Percentiles rank a stretch among this genome's conserved stretches.
Conservation (phyloP, 2,797 vertebrate species). For the Tadarida brasiliensis region DNA sequence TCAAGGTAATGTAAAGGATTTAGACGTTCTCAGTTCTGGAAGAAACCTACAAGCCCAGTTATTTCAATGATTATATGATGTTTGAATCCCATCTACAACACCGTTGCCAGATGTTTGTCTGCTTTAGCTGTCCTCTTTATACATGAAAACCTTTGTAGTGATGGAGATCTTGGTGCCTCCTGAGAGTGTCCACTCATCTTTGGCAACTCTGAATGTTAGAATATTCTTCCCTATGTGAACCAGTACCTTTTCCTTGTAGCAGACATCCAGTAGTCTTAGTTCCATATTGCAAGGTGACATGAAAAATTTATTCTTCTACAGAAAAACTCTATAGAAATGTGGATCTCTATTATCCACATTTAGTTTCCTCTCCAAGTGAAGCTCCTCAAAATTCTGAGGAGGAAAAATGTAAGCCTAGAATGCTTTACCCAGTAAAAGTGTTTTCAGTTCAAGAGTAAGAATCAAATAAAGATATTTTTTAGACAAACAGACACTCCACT, state of each 20-base stretch:
- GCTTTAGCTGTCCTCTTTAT: background rate
- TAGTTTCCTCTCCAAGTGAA: background rate
- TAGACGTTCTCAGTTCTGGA: background rate
- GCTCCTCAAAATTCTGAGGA: background rate
- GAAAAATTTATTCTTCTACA: background rate
- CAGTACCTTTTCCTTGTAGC: background rate
- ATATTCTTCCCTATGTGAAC: background rate
- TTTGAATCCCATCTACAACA: background rate
- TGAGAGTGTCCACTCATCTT: background rate
- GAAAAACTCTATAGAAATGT: conserved; percentile 1
- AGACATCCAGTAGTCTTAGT: background rate
- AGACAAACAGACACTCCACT: background rate
- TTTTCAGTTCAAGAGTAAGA: background rate
- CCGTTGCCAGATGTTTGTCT: background rate
- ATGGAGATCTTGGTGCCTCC: background rate
- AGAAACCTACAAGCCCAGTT: background rate
- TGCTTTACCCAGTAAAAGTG: background rate
- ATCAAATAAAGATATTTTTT: conserved; percentile 3
- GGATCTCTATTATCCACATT: background rate
- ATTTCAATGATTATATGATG: background rate
- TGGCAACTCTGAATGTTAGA: background rate
- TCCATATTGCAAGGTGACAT: background rate
- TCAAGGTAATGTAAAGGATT: background rate
- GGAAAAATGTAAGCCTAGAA: background rate
- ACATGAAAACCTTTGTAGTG: background rate